These are phyloP conservation scores for Eristalis tenax DNA, from an alignment of 2,888 invertebrate genomes.

Conservation along the genomic window DNA sequence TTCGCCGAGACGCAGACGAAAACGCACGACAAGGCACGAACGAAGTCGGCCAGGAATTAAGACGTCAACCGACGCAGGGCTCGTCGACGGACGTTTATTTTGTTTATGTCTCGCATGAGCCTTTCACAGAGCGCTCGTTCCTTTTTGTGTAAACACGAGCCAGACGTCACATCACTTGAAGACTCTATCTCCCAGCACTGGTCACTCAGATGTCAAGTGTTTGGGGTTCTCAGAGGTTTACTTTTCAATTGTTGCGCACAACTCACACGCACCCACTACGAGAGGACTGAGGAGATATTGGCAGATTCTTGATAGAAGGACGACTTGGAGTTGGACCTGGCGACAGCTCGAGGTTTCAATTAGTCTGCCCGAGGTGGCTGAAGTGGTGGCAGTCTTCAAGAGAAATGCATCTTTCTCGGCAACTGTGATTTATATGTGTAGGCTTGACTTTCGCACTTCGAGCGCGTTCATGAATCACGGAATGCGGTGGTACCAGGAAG, in stretches of 20 bases:
- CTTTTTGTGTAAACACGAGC: constrained; percentile 61
- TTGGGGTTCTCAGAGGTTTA: constrained; percentile 32
- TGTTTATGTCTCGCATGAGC: constrained; percentile 61
- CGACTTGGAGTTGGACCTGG: neutral
- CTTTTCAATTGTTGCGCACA: constrained; percentile 63
- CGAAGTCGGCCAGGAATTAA: constrained; percentile 50
- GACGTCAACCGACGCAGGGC: constrained; percentile 61
- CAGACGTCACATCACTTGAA: constrained; percentile 6
- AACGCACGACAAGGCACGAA: constrained; percentile 26
- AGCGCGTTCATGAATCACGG: constrained; percentile 29
- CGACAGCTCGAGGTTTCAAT: constrained; percentile 53
- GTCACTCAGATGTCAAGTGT: constrained; percentile 27
- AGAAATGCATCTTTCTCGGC: constrained; percentile 16
- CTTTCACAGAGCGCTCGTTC: constrained; percentile 23
- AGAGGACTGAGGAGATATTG: neutral
- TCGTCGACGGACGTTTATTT: constrained; percentile 59
- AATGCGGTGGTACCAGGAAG: constrained; percentile 7
- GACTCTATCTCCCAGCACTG: neutral
- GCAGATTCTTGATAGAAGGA: neutral
- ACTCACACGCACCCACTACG: neutral
- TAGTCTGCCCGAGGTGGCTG: constrained; percentile 17
- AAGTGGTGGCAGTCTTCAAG: constrained; percentile 23
- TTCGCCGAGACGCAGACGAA: constrained; percentile 19
- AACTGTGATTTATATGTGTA: constrained; percentile 50
- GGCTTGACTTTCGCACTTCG: constrained; percentile 48